Evolutionary conservation across 2,888 invertebrate species (phyloP).

Genomic region (Ochropacha duplaris): DNA sequence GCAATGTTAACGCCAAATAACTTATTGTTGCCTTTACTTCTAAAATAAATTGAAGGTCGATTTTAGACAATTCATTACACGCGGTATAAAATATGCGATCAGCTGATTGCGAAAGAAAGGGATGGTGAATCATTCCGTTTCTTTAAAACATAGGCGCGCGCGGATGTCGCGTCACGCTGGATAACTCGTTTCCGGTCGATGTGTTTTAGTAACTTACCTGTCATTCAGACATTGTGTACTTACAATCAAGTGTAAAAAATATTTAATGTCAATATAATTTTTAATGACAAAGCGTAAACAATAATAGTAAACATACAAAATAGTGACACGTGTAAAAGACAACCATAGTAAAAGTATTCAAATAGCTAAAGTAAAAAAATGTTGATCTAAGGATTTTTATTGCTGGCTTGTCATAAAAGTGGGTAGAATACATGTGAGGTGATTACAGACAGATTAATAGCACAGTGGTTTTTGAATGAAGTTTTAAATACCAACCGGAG

Average conservation of each 20-base stretch:
- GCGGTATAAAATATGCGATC: conserved; percentile 23
- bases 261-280: not conserved
- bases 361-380: not conserved
- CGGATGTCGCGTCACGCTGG: conserved; percentile 41
- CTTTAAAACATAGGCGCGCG: conserved; percentile 25
- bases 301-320: too few relatives aligned
- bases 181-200: conserved; percentile 47
- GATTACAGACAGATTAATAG: not conserved
- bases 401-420: not conserved
- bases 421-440: not conserved
- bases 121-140: conserved; percentile 16
- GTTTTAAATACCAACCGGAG: too few relatives aligned
- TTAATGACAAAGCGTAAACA: not conserved
- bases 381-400: not conserved
- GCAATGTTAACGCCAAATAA: not conserved
- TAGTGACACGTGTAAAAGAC: too few relatives aligned
- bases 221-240: conserved; percentile 4
- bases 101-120: conserved; percentile 39
- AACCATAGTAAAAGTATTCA: too few relatives aligned
- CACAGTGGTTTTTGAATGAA: not conserved
- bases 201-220: conserved; percentile 18
- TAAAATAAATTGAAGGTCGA: not conserved
- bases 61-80: conserved; percentile 6
- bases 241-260: not conserved
- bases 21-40: not conserved